These are phyloP conservation scores for Crotalus viridis DNA, from an alignment of 2,113 vertebrate species.

Conservation along the genomic window DNA sequence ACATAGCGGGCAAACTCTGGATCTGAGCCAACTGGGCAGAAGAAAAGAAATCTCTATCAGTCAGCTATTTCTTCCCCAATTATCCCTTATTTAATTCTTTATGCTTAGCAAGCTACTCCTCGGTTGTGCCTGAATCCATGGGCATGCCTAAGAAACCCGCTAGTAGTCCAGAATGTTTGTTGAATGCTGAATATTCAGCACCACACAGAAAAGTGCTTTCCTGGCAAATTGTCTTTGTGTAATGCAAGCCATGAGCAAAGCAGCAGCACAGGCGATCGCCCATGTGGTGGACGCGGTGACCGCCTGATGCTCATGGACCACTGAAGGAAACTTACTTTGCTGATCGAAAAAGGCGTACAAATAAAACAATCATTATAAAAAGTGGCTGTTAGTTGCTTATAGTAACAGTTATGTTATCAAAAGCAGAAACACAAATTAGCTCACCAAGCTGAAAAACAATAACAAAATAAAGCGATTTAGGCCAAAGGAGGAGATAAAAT, in stretches of 20 bases:
- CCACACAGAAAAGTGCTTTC: background rate
- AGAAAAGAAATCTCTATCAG: conserved; percentile 47
- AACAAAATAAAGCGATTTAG: background rate
- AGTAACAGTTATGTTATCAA: background rate
- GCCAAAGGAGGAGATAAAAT: background rate
- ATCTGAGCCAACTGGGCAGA: conserved; percentile 88
- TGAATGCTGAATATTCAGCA: background rate
- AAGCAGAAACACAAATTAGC: background rate
- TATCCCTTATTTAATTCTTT: conserved; percentile 42
- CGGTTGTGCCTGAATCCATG: background rate
- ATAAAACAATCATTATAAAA: background rate
- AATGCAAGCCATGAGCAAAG: background rate
- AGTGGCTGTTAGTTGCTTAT: background rate
- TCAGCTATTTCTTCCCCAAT: conserved; percentile 58
- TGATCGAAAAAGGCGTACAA: background rate
- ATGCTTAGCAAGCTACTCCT: conserved; percentile 53
- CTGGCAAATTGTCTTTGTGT: background rate
- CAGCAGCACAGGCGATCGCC: background rate
- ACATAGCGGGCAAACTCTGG: conserved; percentile 97
- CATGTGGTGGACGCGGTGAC: too few relatives aligned
- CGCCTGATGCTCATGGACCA: background rate
- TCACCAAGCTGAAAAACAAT: background rate
- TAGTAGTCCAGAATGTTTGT: conserved; percentile 16
- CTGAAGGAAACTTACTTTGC: background rate
- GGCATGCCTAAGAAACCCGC: conserved; percentile 29